Base-by-base conservation (phyloP, 2,888 invertebrate species). In the Thumatha senex region DNA sequence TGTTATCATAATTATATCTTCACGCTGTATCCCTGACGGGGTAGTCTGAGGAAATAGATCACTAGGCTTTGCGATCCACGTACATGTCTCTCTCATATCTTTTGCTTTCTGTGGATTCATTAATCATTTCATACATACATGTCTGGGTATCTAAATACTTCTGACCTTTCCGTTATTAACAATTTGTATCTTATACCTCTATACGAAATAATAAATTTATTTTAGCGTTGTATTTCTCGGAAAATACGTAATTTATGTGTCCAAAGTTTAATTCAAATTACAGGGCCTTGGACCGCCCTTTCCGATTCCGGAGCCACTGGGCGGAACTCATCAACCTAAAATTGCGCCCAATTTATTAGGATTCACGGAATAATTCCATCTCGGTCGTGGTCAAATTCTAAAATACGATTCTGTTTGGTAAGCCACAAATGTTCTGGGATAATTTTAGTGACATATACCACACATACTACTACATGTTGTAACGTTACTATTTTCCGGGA, bases 311-410 rank as follows among this genome's bases (percentile, higher is more conserved):
- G 48, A 59, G 56, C 58, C 66, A 57, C 47, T 58, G 69, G 67
- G 62, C 69, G 73, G 70, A 76, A 71, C 77, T 80, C 81, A 80
- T 85, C 82, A 83, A 72, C 78, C 79, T 80, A 78, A 82, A 84
- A 84, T 83, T 77, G 75, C 79, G 76, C 59, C 70, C 81, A 80
- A 84, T 84, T 84, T 84, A 80, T 84, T 78, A 78, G 79, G 79
- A 82, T 82, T 81, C 80, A 74, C 72, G 63, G 72, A 78, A 81
- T 83, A 76, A 80, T 78, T 83, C 70, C 68, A 57, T 63, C 49
- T 52, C 40, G 52, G 42, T 48, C 52, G 57, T 65, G 63, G 58
- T 58, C 60, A 68, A 67, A 69, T 65, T 66, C 36, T 54, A 44
- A 65, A 46, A 24, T 46, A 50, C 46, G 48, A 48, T 58, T 56